Conservation (phyloP, 2,888 invertebrate genomes). For the Orthonevra nobilis region DNA sequence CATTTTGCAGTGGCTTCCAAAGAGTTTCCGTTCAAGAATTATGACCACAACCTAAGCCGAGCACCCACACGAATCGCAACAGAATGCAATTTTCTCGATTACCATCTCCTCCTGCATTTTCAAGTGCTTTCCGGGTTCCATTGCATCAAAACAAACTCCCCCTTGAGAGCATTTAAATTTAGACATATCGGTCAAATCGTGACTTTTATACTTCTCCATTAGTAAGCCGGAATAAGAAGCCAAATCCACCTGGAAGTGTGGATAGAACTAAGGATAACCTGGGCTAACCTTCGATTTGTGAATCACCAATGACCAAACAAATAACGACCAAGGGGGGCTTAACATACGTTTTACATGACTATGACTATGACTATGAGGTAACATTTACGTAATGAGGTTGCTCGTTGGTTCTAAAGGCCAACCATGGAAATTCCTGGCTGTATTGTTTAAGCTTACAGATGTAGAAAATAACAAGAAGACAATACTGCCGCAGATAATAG, state of each 20-base stretch:
- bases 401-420: conserved; percentile 20
- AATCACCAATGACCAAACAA: conserved; percentile 51
- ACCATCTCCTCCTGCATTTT: conserved; percentile 26
- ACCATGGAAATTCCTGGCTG: conserved; percentile 29
- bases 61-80: conserved; percentile 21
- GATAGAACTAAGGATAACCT: conserved; percentile 23
- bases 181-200: conserved; percentile 62
- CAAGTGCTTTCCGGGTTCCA: neutral
- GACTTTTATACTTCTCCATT: conserved; percentile 60
- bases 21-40: conserved; percentile 49
- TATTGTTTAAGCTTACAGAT: conserved; percentile 60
- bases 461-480: conserved; percentile 61
- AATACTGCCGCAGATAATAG: conserved; percentile 59
- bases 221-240: conserved; percentile 41
- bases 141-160: conserved; percentile 7
- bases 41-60: conserved; percentile 41
- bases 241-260: neutral
- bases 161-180: conserved; percentile 59
- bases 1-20: conserved; percentile 22
- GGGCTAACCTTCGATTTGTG: conserved; percentile 30
- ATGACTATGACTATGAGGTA: conserved; percentile 60
- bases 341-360: conserved; percentile 27
- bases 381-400: conserved; percentile 65
- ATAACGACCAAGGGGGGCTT: conserved; percentile 44
- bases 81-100: conserved; percentile 64